Evolutionary conservation across 2,113 vertebrate genomes (phyloP), one percentile per base, ranked within the genome.

Genomic region (Gallinago jamesoni): DNA sequence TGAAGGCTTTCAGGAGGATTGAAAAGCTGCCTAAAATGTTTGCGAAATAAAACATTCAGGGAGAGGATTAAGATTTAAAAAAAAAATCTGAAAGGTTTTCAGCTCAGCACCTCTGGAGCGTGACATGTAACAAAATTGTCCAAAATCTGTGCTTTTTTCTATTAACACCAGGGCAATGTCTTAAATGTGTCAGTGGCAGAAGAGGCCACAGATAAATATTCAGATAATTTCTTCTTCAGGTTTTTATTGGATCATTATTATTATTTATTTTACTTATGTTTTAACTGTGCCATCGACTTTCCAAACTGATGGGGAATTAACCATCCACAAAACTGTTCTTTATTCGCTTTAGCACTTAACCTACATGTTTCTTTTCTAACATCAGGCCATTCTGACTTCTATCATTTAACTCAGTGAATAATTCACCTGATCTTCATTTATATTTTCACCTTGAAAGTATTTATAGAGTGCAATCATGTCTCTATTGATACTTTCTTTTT

Each of bases 401-500:
- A 21, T 59, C 59, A 84, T 83, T 92, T 78, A 62, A 67, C 39
- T 72, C 1, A 0, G 50, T 85, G 94, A 96, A 94, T 95, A 94
- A 96, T 94, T 96, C 93, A 96, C 91, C 79, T 62, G 80, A 72
- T 94, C 55, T 85, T 94, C 93, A 94, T 90, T 79, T 96, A 60
- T 88, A 70, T 90, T 96, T 96, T 96, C 95, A 97, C 92, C 95
- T 96, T 97, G 96, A 93, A 96, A 73, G 53, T 89, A 94, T 96
- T 96, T 95, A 96, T 90, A 96, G 93, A 78, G 87, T 82, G 45
- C 14, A 94, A 94, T 95, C 89, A 78, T 59, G 39, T 78, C 89
- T 75, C 67, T 85, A 91, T 87, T 92, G 86, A 95, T 82, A 81
- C 43, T 87, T 93, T 90, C 39, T 12, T 87, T 68, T 53, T 72